phyloP scores from a whole-genome alignment of 2,888 invertebrate genomes.

The Parnassius smintheus region DNA sequence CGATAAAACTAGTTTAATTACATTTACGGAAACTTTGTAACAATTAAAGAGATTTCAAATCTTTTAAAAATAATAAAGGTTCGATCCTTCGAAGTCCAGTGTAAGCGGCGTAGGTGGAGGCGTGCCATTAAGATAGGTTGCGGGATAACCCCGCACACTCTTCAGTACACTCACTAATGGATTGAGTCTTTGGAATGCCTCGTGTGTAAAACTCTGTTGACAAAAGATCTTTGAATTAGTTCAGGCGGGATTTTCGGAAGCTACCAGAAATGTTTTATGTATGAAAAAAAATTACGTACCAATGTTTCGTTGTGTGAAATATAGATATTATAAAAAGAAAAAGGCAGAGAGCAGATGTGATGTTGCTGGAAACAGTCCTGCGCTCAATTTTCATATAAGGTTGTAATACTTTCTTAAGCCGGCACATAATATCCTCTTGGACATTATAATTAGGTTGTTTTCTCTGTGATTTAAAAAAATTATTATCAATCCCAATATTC shows the following conservation, averaged over 20 bases:
- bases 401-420: too few relatives aligned
- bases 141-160: slow-evolving; percentile 14
- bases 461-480: too few relatives aligned
- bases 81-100: slow-evolving; percentile 23
- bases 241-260: slow-evolving; percentile 1
- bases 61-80: slow-evolving; percentile 15
- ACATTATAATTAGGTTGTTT: too few relatives aligned
- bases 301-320: too few relatives aligned
- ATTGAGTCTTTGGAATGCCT: slow-evolving; percentile 27
- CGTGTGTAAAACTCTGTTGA: slow-evolving; percentile 18
- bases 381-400: too few relatives aligned
- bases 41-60: slow-evolving; percentile 6
- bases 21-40: not conserved
- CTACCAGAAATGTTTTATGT: not conserved
- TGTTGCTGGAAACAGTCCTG: too few relatives aligned
- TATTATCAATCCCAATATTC: too few relatives aligned
- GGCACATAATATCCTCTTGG: too few relatives aligned
- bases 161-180: slow-evolving; percentile 28
- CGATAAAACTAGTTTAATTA: too few relatives aligned
- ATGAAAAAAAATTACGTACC: too few relatives aligned
- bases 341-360: too few relatives aligned
- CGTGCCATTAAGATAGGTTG: slow-evolving; percentile 28
- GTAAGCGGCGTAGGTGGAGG: slow-evolving; percentile 2
- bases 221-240: slow-evolving; percentile 20
- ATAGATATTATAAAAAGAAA: too few relatives aligned